These are phyloP conservation scores for Sinocyclocheilus maitianheensis DNA, from an alignment of 2,113 vertebrate species.

Conservation along the genomic window DNA sequence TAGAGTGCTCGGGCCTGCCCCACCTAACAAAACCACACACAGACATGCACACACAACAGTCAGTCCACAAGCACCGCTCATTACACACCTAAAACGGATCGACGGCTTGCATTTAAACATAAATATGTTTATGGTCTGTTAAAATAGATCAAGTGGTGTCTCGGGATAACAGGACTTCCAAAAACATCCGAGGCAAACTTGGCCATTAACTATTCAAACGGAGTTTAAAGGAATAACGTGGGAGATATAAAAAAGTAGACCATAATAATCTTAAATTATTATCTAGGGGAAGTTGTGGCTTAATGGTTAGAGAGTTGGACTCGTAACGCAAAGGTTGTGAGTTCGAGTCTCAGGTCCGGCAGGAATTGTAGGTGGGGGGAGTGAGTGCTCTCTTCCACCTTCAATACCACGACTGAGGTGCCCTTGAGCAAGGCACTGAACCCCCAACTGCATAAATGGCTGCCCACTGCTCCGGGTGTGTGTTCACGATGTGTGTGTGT, in stretches of 20 bases:
- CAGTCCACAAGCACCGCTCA: conserved; percentile 57
- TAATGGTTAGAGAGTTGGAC: too few relatives aligned
- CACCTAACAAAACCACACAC: conserved; percentile 79
- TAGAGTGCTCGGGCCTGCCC: conserved; percentile 96
- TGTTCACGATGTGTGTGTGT: too few relatives aligned
- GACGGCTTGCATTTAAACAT: conserved; percentile 35
- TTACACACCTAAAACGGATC: conserved; percentile 35
- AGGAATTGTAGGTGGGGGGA: too few relatives aligned
- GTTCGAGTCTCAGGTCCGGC: too few relatives aligned
- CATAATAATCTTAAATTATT: background rate
- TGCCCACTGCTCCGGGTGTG: too few relatives aligned
- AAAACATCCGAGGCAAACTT: background rate
- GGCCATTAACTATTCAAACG: background rate
- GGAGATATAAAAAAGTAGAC: background rate
- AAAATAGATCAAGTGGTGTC: conserved; percentile 22
- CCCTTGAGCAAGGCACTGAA: too few relatives aligned
- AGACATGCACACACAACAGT: conserved; percentile 61
- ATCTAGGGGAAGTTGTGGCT: too few relatives aligned
- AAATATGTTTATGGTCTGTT: background rate
- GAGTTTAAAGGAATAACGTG: background rate
- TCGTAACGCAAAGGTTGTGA: too few relatives aligned
- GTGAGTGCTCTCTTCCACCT: too few relatives aligned
- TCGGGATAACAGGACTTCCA: background rate
- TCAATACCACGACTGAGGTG: too few relatives aligned
- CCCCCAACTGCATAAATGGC: too few relatives aligned